Percentiles rank a stretch among this genome's conserved stretches.
These are phyloP conservation scores for Drosophila putrida DNA, from an alignment of 2,888 invertebrate genomes.

Conservation along the genomic window DNA sequence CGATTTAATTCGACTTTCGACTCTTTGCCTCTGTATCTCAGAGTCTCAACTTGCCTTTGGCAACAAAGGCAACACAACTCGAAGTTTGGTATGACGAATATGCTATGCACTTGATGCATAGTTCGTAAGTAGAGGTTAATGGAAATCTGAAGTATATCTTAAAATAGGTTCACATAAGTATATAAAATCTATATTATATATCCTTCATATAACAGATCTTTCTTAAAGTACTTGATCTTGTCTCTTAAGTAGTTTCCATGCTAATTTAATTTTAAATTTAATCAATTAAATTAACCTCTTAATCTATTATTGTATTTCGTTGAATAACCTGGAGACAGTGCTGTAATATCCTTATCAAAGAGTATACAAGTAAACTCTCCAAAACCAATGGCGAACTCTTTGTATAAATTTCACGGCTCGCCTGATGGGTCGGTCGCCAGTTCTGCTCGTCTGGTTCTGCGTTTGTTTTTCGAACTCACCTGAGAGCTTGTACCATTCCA, in stretches of 20 bases:
- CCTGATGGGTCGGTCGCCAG: constrained; percentile 41
- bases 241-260: too few species aligned
- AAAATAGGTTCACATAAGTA: too few species aligned
- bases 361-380: constrained; percentile 38
- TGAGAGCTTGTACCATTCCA: constrained; percentile 42
- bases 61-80: constrained; percentile 12
- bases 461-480: constrained; percentile 54
- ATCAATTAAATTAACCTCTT: too few species aligned
- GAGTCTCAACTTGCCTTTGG: constrained; percentile 28
- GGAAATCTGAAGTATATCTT: too few species aligned
- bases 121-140: background rate
- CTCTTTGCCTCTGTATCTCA: constrained; percentile 29
- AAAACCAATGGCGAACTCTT: constrained; percentile 53
- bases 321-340: background rate
- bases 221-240: too few species aligned
- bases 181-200: too few species aligned
- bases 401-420: constrained; percentile 70
- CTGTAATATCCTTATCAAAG: background rate
- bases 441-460: constrained; percentile 23
- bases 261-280: background rate
- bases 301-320: too few species aligned
- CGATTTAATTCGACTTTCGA: constrained; percentile 78
- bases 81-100: background rate
- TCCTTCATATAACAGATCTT: too few species aligned
- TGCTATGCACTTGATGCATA: constrained; percentile 4